These are phyloP conservation scores for Callitettix versicolor DNA, from an alignment of 1,140 invertebrate species.

Conservation along the genomic window DNA sequence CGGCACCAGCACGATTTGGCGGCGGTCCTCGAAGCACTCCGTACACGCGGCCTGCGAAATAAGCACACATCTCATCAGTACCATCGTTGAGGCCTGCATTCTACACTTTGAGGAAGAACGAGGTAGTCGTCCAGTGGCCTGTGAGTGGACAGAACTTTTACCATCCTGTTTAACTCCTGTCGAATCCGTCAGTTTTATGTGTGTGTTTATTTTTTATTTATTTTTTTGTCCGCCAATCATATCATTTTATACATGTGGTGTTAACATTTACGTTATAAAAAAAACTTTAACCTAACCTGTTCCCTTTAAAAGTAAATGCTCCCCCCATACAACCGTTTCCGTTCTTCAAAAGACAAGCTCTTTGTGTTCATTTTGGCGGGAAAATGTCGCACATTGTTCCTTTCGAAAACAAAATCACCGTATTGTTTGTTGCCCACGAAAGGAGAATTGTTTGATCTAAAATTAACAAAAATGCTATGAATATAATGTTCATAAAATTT, in stretches of 20 bases:
- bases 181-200: background rate
- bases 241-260: slow-evolving; percentile 14
- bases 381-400: slow-evolving; percentile 1
- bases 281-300: no score
- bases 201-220: slow-evolving; percentile 7
- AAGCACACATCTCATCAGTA: background rate
- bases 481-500: no score
- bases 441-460: no score
- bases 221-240: slow-evolving; percentile 4
- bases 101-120: no score
- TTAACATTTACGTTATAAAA: slow-evolving; percentile 11
- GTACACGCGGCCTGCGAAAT: slow-evolving; percentile 14
- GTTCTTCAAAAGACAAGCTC: background rate
- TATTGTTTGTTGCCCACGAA: no score
- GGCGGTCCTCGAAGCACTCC: slow-evolving; percentile 11
- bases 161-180: background rate
- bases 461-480: no score
- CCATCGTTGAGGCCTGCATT: background rate
- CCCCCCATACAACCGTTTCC: background rate
- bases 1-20: background rate
- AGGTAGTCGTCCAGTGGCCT: no score
- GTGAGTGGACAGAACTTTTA: no score
- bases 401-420: background rate
- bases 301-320: no score
- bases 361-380: slow-evolving; percentile 9